Conservation (phyloP, 2,113 vertebrate genomes). For the Lutjanus erythropterus region DNA sequence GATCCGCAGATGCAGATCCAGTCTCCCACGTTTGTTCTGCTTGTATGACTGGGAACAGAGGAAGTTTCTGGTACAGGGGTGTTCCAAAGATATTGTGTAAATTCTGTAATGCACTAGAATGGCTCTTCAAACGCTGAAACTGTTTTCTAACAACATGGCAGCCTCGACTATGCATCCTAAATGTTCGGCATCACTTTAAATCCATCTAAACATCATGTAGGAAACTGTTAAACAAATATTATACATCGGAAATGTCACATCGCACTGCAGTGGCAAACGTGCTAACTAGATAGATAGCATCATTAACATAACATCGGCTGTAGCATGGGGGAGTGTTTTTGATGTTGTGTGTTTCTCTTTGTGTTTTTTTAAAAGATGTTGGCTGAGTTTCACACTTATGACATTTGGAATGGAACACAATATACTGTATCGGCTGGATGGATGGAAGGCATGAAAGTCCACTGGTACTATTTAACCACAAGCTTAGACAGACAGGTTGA, state of each 20-base stretch:
- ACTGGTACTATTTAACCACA: slow-evolving; percentile 37
- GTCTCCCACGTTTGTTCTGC: neutral
- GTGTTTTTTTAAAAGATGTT: neutral
- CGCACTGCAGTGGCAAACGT: slow-evolving; percentile 27
- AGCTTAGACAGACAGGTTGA: slow-evolving; percentile 42
- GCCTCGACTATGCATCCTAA: neutral
- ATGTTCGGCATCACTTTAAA: slow-evolving; percentile 1
- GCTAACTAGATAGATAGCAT: slow-evolving; percentile 15
- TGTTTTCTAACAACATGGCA: neutral
- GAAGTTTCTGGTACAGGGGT: neutral
- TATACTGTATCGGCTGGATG: slow-evolving; percentile 12
- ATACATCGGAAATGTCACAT: slow-evolving; percentile 29
- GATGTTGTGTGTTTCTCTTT: neutral
- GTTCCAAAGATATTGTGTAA: neutral
- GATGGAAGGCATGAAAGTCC: slow-evolving; percentile 18
- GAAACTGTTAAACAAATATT: slow-evolving; percentile 1
- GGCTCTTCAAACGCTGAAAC: neutral
- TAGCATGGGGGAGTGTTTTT: slow-evolving; percentile 2
- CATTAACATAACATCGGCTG: neutral
- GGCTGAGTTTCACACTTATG: neutral
- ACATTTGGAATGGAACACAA: slow-evolving; percentile 29
- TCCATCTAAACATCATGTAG: slow-evolving; percentile 6
- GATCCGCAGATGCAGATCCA: neutral
- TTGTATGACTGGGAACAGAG: slow-evolving; percentile 5
- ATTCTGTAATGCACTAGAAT: neutral